Evolutionary conservation across 2,888 invertebrate species (phyloP).

Genomic region (Pollenia griseotomentosa): DNA sequence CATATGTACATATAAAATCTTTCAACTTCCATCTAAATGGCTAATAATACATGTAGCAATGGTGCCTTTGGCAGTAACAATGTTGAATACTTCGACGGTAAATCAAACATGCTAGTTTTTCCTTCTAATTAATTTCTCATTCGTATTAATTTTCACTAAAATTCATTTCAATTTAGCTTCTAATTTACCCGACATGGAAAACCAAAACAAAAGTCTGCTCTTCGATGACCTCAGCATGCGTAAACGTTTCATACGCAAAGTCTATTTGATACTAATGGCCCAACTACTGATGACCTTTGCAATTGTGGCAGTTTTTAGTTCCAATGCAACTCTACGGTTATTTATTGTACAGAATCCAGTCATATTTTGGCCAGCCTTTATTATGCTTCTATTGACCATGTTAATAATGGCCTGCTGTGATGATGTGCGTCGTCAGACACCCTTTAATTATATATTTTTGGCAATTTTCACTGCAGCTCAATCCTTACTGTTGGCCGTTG

Average conservation of each 20-base stretch:
- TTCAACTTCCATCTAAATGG: neutral
- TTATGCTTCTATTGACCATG: slow-evolving; percentile 89
- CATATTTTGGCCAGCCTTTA: slow-evolving; percentile 89
- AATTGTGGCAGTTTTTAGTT: slow-evolving; percentile 15
- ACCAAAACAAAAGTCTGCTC: slow-evolving; percentile 3
- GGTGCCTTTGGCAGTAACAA: neutral
- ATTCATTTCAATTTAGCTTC: neutral
- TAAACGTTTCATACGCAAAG: slow-evolving; percentile 40
- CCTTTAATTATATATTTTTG: slow-evolving; percentile 93
- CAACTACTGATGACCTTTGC: slow-evolving; percentile 25
- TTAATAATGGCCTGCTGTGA: slow-evolving; percentile 95
- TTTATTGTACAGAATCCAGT: slow-evolving; percentile 85
- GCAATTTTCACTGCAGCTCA: slow-evolving; percentile 91
- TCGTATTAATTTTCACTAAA: neutral
- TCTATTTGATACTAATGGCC: slow-evolving; percentile 37
- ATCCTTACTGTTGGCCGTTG: slow-evolving; percentile 90
- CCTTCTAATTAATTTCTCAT: neutral
- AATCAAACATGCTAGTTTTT: neutral
- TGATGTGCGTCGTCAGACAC: slow-evolving; percentile 86
- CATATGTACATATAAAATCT: neutral
- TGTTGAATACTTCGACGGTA: neutral
- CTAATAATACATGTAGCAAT: neutral
- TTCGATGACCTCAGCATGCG: slow-evolving; percentile 27
- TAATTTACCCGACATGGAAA: slow-evolving; percentile 9
- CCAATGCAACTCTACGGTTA: neutral